A percentile compares a stretch with the other conserved stretches of the same genome.
These are phyloP conservation scores for Cotesia chilonis DNA, from an alignment of 1,140 invertebrate species.

Conservation along the genomic window DNA sequence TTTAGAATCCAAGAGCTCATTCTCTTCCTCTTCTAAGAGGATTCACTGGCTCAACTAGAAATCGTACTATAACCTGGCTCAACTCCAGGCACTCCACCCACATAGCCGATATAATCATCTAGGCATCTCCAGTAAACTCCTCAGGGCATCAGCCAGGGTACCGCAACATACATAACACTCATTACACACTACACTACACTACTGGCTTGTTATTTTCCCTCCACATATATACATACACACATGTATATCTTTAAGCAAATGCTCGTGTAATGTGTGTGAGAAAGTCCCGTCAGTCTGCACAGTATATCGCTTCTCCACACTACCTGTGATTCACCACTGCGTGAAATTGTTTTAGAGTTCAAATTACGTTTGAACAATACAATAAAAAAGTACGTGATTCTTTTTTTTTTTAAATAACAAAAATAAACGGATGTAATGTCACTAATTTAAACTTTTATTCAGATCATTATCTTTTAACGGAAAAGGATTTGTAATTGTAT, in stretches of 20 bases:
- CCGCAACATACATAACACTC: neutral
- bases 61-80: slow-evolving; percentile 47
- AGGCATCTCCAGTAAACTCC: slow-evolving; percentile 43
- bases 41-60: slow-evolving; percentile 33
- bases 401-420: no score
- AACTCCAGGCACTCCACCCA: slow-evolving; percentile 58
- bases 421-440: no score
- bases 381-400: no score
- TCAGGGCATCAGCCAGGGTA: slow-evolving; percentile 17
- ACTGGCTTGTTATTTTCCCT: neutral
- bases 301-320: slow-evolving; percentile 17
- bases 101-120: slow-evolving; percentile 62
- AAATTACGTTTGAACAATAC: slow-evolving; percentile 8
- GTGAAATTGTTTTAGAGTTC: slow-evolving; percentile 19
- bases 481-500: no score
- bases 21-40: neutral
- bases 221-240: neutral
- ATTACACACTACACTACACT: no score
- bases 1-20: slow-evolving; percentile 3
- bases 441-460: no score
- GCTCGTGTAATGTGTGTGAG: neutral
- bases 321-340: slow-evolving; percentile 5
- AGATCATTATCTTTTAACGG: no score
- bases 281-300: slow-evolving; percentile 26
- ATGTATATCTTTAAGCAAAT: no score